These are phyloP conservation scores for Ctena decussata DNA, from an alignment of 2,888 invertebrate genomes.

Conservation along the genomic window DNA sequence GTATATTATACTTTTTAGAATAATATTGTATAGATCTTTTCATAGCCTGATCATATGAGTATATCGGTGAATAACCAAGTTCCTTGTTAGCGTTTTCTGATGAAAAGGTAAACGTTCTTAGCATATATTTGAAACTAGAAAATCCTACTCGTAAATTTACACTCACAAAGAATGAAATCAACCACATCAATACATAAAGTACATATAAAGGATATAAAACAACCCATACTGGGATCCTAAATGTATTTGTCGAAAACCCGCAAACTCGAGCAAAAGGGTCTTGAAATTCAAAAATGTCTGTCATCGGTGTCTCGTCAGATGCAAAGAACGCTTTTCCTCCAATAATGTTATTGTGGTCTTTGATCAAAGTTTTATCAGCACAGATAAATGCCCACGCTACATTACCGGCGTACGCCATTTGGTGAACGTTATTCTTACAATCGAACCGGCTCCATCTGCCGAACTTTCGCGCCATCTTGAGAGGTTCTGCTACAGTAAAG, in stretches of 20 bases:
- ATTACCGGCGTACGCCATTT: constrained; percentile 19
- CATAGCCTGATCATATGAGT: not conserved
- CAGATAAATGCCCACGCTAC: constrained; percentile 23
- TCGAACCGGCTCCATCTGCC: not conserved
- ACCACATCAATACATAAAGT: not conserved
- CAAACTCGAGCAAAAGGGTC: not conserved
- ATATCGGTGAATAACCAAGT: not conserved
- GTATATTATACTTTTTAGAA: not conserved
- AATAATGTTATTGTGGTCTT: not conserved
- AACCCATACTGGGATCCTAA: not conserved
- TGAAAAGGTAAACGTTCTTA: not conserved
- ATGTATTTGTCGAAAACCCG: not conserved
- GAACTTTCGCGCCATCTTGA: not conserved
- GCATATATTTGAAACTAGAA: not conserved
- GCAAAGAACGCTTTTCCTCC: constrained; percentile 17
- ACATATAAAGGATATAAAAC: not conserved
- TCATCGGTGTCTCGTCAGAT: constrained; percentile 19
- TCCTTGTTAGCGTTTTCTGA: not conserved
- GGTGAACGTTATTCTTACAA: not conserved
- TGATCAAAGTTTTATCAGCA: not conserved
- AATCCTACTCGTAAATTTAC: not conserved
- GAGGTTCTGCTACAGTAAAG: not conserved
- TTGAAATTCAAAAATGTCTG: not conserved
- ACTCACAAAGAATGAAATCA: not conserved
- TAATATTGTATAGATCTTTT: not conserved